Evolutionary conservation across 1,140 invertebrate genomes (phyloP).

Genomic region (Leptestheria dahalacensis): DNA sequence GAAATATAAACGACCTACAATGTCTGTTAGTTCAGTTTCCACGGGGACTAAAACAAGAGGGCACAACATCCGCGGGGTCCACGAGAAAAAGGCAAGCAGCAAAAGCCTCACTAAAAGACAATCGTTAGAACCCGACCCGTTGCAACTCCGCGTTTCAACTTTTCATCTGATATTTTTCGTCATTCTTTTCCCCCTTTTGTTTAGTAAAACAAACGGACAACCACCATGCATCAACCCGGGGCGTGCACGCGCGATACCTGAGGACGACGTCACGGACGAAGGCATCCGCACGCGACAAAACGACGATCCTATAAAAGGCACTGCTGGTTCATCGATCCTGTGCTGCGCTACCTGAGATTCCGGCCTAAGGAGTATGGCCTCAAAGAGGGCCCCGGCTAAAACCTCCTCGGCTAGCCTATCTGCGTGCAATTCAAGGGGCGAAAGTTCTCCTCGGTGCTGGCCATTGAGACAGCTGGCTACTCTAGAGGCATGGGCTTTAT

Average conservation of each 20-base stretch:
- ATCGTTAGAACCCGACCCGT: too few relatives aligned
- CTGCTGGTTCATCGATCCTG: background rate
- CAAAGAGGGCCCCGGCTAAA: conserved; percentile 4
- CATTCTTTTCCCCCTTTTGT: background rate
- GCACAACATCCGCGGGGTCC: too few relatives aligned
- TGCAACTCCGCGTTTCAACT: too few relatives aligned
- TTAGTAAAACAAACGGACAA: background rate
- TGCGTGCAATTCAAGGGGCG: background rate
- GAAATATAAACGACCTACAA: too few relatives aligned
- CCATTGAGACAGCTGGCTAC: background rate
- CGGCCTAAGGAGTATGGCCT: background rate
- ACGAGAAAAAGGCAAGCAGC: too few relatives aligned
- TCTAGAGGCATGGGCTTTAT: conserved; percentile 6
- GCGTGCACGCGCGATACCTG: background rate
- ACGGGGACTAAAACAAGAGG: too few relatives aligned
- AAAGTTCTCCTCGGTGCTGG: background rate
- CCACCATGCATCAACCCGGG: background rate
- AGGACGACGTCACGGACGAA: conserved; percentile 2
- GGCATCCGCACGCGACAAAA: conserved; percentile 13
- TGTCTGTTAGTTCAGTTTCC: too few relatives aligned
- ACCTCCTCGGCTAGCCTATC: conserved; percentile 5
- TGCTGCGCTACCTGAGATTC: background rate
- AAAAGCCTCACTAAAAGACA: too few relatives aligned
- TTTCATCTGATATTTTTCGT: too few relatives aligned
- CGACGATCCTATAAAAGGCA: conserved; percentile 14